phyloP scores from a whole-genome alignment of 2,888 invertebrate genomes.

The Ophraella communa region DNA sequence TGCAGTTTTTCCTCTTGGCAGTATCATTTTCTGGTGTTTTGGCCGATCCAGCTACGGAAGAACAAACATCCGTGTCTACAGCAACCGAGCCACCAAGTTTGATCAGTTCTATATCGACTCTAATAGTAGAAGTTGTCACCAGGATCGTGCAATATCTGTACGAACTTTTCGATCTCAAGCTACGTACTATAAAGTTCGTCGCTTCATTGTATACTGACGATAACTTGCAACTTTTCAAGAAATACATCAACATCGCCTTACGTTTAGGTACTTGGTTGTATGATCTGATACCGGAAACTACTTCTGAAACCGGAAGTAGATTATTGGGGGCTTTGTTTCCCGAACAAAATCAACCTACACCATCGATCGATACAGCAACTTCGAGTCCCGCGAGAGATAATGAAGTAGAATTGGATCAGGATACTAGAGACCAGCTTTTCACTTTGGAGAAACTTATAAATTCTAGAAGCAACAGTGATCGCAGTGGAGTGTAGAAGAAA shows the following conservation, averaged over 20 bases:
- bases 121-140: constrained; percentile 28
- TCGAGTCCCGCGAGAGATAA: not conserved
- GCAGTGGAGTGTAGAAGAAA: not conserved
- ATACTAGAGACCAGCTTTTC: not conserved
- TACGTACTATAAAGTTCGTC: constrained; percentile 41
- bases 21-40: not conserved
- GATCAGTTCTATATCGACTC: constrained; percentile 14
- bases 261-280: constrained; percentile 34
- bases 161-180: constrained; percentile 45
- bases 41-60: not conserved
- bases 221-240: constrained; percentile 44
- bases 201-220: constrained; percentile 45
- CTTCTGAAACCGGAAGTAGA: constrained; percentile 18
- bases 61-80: too few relatives aligned
- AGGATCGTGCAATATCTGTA: constrained; percentile 36
- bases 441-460: constrained; percentile 14
- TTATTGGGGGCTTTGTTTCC: constrained; percentile 31
- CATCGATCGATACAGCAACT: not conserved
- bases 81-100: not conserved
- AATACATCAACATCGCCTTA: constrained; percentile 33
- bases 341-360: constrained; percentile 5
- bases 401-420: not conserved
- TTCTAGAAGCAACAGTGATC: not conserved
- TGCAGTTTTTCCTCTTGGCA: not conserved
- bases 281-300: constrained; percentile 31